phyloP scores from a whole-genome alignment of 2,888 invertebrate species.

The Sesia bembeciformis region DNA sequence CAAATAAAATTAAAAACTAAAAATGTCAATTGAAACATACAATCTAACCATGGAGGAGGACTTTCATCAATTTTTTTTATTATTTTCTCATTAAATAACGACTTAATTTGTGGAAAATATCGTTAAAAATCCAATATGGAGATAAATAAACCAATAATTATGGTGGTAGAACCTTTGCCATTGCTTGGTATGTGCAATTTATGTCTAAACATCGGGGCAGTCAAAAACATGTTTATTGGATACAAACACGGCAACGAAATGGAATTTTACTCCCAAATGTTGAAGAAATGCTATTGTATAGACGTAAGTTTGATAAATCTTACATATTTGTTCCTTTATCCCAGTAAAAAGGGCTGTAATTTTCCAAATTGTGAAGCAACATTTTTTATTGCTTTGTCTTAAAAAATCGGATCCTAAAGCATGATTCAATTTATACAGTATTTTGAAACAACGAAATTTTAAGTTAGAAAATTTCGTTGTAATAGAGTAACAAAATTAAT shows the following conservation, averaged over 20 bases:
- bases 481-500: too few relatives aligned
- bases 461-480: too few relatives aligned
- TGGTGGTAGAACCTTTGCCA: slow-evolving; percentile 56
- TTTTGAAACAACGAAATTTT: too few relatives aligned
- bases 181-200: slow-evolving; percentile 55
- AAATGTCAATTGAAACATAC: too few relatives aligned
- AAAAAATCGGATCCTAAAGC: too few relatives aligned
- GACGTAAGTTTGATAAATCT: slow-evolving; percentile 40
- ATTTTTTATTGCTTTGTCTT: too few relatives aligned
- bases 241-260: slow-evolving; percentile 28
- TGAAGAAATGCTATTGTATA: slow-evolving; percentile 51
- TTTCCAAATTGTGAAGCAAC: too few relatives aligned
- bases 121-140: neutral
- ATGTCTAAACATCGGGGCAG: slow-evolving; percentile 51
- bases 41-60: too few relatives aligned
- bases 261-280: slow-evolving; percentile 47
- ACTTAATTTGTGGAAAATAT: neutral
- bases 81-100: neutral
- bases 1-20: too few relatives aligned
- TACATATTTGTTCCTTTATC: neutral
- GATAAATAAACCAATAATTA: slow-evolving; percentile 38
- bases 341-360: too few relatives aligned
- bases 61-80: neutral
- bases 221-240: slow-evolving; percentile 51
- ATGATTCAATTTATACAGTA: too few relatives aligned